Percentiles rank a stretch among this genome's conserved stretches.
Evolutionary conservation across 1,140 invertebrate species (phyloP).

Genomic region (Helicorthomorpha holstii): DNA sequence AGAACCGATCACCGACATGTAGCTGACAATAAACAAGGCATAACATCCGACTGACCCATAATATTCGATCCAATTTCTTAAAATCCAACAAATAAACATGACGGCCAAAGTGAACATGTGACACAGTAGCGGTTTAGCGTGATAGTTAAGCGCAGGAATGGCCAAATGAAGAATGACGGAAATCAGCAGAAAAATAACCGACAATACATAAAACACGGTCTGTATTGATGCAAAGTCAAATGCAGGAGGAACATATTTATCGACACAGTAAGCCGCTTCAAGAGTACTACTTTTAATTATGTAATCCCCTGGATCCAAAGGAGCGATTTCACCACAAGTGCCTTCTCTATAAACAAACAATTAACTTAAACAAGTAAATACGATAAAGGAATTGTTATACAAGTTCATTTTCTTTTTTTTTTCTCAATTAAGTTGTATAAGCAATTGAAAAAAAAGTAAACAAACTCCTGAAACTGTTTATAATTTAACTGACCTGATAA

Average conservation of each 20-base stretch:
- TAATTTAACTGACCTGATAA: too few species aligned
- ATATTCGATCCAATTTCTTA: background rate
- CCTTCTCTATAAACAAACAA: too few species aligned
- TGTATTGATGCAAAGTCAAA: background rate
- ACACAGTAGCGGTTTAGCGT: slow-evolving; percentile 1
- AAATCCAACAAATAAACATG: slow-evolving; percentile 1
- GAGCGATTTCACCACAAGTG: background rate
- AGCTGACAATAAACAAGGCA: slow-evolving; percentile 19
- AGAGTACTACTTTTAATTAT: background rate
- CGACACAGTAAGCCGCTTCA: background rate
- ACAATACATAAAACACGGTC: too few species aligned
- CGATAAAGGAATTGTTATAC: too few species aligned
- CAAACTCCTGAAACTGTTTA: too few species aligned
- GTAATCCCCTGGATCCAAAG: background rate
- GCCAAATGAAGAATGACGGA: background rate
- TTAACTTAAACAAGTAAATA: too few species aligned
- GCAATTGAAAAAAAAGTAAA: too few species aligned
- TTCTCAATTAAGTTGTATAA: too few species aligned
- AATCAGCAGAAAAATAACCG: background rate
- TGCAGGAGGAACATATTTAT: background rate
- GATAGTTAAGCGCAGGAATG: background rate
- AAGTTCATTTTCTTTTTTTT: too few species aligned
- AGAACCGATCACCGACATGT: slow-evolving; percentile 30
- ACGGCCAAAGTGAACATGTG: slow-evolving; percentile 5
- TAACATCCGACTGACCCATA: background rate